Conservation (phyloP, 2,113 vertebrate species). For the Geothlypis trichas region DNA sequence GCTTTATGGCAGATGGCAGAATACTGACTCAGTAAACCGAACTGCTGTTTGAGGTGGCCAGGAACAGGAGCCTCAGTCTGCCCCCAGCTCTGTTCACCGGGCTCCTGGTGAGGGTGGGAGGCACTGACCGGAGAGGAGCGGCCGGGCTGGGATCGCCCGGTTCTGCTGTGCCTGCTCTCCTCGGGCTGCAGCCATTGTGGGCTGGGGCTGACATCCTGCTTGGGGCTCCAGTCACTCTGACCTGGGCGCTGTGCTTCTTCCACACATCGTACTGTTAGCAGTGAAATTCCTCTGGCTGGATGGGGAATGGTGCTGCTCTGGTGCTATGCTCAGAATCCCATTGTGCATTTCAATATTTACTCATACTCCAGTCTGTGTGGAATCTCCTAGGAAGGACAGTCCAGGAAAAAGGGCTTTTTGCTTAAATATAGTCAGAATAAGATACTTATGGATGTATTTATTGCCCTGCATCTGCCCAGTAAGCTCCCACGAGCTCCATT, state of each 20-base stretch:
- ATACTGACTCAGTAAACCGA: neutral
- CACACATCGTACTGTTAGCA: neutral
- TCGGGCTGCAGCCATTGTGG: neutral
- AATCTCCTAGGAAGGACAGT: neutral
- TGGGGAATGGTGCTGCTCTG: neutral
- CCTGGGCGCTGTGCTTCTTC: neutral
- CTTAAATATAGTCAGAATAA: neutral
- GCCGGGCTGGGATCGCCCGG: neutral
- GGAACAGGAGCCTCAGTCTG: neutral
- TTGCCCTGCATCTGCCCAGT: neutral
- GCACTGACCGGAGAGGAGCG: accelerated
- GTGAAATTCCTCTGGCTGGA: neutral
- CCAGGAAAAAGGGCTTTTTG: neutral
- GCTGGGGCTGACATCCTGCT: accelerated
- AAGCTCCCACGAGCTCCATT: neutral
- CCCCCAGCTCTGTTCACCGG: accelerated
- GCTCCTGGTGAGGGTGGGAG: neutral
- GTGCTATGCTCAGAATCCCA: neutral
- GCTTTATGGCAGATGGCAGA: neutral
- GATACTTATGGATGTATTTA: neutral
- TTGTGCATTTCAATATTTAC: neutral
- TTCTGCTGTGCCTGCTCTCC: accelerated
- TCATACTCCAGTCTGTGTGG: neutral
- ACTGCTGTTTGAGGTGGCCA: neutral
- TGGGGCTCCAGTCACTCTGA: neutral